phyloP scores from a whole-genome alignment of 1,140 invertebrate species.

The Drosophila watanabei region DNA sequence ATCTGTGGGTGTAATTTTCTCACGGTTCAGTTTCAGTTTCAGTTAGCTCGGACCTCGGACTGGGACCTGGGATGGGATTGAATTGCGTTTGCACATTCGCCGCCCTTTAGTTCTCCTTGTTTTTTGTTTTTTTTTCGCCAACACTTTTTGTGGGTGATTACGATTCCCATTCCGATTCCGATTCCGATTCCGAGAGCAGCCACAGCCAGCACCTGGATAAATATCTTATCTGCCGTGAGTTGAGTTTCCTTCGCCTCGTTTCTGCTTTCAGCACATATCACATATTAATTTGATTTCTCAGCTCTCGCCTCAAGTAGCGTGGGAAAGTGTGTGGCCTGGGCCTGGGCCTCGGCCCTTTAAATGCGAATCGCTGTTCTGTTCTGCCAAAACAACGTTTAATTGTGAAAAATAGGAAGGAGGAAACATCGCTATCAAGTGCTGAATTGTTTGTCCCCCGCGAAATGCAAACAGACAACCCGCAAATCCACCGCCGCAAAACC shows the following conservation, averaged over 20 bases:
- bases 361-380: constrained; percentile 46
- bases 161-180: constrained; percentile 32
- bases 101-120: constrained; percentile 54
- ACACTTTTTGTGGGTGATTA: constrained; percentile 78
- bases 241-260: constrained; percentile 56
- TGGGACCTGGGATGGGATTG: constrained; percentile 52
- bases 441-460: constrained; percentile 52
- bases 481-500: constrained; percentile 43
- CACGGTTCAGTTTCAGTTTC: constrained; percentile 78
- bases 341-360: constrained; percentile 11
- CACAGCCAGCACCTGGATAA: constrained; percentile 79
- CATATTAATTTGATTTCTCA: constrained; percentile 76
- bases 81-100: constrained; percentile 83
- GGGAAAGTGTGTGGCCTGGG: constrained; percentile 55
- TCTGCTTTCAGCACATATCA: constrained; percentile 74
- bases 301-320: constrained; percentile 69
- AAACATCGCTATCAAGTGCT: constrained; percentile 62
- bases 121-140: constrained; percentile 50
- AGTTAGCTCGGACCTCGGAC: constrained; percentile 56
- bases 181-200: constrained; percentile 40
- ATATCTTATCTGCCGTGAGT: constrained; percentile 74
- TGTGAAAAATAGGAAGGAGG: not conserved
- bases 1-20: constrained; percentile 84
- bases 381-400: constrained; percentile 33
- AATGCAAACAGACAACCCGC: constrained; percentile 11